Evolutionary conservation across 2,888 invertebrate genomes (phyloP).

Genomic region (Tachina fera): DNA sequence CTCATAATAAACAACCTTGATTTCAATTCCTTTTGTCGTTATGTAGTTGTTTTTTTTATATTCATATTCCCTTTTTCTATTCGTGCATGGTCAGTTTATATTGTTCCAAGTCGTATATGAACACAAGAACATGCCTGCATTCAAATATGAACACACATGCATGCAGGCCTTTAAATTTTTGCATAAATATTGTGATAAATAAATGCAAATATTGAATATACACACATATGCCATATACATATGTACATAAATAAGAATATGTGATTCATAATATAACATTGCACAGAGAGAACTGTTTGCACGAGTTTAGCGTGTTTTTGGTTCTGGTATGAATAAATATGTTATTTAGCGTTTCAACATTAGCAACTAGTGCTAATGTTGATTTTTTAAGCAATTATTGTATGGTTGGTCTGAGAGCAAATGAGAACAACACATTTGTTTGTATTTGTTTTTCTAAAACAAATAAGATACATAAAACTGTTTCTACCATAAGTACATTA

Average conservation of each 20-base stretch:
- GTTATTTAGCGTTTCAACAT: no score
- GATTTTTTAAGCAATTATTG: no score
- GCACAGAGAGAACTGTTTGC: no score
- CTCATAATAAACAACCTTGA: constrained; percentile 54
- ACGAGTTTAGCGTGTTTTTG: no score
- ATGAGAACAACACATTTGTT: no score
- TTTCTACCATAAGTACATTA: no score
- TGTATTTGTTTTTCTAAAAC: no score
- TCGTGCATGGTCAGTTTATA: constrained; percentile 47
- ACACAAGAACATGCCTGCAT: background rate
- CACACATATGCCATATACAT: background rate
- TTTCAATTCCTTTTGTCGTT: constrained; percentile 33
- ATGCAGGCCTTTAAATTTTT: constrained; percentile 34
- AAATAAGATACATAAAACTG: no score
- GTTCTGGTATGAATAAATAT: no score
- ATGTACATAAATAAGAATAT: background rate
- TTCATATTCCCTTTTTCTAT: background rate
- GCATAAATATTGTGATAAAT: constrained; percentile 21
- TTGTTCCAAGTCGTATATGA: background rate
- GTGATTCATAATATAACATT: no score
- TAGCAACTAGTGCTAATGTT: no score
- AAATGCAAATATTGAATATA: background rate
- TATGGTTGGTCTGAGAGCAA: no score
- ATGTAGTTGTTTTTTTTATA: constrained; percentile 9
- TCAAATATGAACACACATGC: background rate